A percentile compares a stretch with the other conserved stretches of the same genome.
These are phyloP conservation scores for Cryptotermes secundus DNA, from an alignment of 1,140 invertebrate species.

Conservation along the genomic window DNA sequence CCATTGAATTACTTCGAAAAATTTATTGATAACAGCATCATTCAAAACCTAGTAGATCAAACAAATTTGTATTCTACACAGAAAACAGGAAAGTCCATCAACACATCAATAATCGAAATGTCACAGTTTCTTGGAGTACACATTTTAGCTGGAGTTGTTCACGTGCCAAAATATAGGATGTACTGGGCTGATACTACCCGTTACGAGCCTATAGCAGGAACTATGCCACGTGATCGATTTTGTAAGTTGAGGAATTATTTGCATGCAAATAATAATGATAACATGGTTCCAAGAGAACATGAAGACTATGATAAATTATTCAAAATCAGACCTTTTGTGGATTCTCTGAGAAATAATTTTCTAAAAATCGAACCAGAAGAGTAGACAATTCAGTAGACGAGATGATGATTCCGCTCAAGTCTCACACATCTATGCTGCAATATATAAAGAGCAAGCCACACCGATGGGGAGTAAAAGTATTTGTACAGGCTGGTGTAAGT, in stretches of 20 bases:
- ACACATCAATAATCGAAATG: constrained; percentile 15
- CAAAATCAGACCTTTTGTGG: constrained; percentile 35
- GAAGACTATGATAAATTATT: constrained; percentile 31
- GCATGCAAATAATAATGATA: constrained; percentile 34
- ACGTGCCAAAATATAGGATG: constrained; percentile 19
- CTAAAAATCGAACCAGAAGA: constrained; percentile 43
- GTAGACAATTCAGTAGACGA: constrained; percentile 44
- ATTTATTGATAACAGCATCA: neutral
- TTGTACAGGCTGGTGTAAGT: constrained; percentile 33
- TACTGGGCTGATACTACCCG: neutral
- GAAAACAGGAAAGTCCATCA: neutral
- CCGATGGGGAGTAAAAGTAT: constrained; percentile 43
- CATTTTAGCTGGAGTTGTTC: neutral
- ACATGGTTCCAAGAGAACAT: constrained; percentile 28
- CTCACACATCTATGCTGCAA: constrained; percentile 38
- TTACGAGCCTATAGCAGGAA: constrained; percentile 32
- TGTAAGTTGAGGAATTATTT: constrained; percentile 31
- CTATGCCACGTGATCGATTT: constrained; percentile 34
- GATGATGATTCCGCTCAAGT: constrained; percentile 43
- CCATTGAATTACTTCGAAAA: neutral
- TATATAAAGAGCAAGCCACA: constrained; percentile 43
- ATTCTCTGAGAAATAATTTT: too few relatives aligned
- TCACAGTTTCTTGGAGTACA: constrained; percentile 22
- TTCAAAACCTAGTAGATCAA: neutral
- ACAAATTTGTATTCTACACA: constrained; percentile 19